A percentile compares a stretch with the other conserved stretches of the same genome.
phyloP scores from a whole-genome alignment of 2,113 vertebrate species.

The Syrmaticus mikado region DNA sequence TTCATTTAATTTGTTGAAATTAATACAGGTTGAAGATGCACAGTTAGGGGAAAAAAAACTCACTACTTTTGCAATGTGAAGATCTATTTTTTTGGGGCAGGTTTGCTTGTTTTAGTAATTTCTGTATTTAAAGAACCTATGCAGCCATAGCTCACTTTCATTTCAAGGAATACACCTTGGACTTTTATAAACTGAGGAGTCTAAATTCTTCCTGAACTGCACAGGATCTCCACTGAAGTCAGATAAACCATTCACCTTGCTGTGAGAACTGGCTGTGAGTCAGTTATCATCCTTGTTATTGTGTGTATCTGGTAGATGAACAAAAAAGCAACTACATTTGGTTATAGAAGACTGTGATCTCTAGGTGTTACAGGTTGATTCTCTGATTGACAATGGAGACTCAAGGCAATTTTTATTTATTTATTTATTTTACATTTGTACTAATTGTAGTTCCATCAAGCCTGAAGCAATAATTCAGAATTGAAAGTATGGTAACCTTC shows the following conservation, averaged over 20 bases:
- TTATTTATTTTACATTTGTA: not conserved
- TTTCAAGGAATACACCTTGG: not conserved
- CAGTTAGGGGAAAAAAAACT: rapidly evolving
- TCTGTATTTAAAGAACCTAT: not conserved
- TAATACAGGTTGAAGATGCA: not conserved
- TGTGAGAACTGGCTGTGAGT: not conserved
- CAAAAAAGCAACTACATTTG: not conserved
- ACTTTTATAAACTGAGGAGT: not conserved
- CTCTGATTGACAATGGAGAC: not conserved
- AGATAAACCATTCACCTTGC: not conserved
- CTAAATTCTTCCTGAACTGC: not conserved
- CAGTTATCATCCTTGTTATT: not conserved
- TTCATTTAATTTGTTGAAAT: not conserved
- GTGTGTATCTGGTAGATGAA: not conserved
- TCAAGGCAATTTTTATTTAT: not conserved
- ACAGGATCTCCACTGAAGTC: not conserved
- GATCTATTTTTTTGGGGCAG: not conserved
- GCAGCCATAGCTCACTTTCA: not conserved
- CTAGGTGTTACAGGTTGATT: not conserved
- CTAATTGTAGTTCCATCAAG: not conserved
- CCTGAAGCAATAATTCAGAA: not conserved
- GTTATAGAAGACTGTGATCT: not conserved
- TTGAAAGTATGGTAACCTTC: not conserved
- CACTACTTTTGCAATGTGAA: not conserved
- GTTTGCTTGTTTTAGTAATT: not conserved